Evolutionary conservation across 37 sponge, comb jelly and placozoan genomes (phyloP).

Genomic region (Geodia barretti): DNA sequence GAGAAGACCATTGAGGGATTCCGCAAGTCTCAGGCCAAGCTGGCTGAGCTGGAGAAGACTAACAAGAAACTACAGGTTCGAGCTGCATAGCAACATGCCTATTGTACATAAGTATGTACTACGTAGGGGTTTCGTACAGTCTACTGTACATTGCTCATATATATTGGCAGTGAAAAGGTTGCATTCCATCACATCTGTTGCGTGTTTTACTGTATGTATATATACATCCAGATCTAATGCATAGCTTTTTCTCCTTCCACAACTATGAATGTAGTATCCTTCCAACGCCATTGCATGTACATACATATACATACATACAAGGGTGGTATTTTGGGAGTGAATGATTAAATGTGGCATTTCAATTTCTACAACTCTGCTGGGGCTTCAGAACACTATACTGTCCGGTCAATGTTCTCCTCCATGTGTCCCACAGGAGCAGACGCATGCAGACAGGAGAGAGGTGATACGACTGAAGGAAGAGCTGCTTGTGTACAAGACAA

Average conservation of each 20-base stretch:
- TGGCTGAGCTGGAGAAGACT: slow-evolving; percentile 69
- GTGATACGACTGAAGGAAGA: slow-evolving; percentile 74
- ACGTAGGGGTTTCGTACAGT: no score
- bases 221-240: background rate
- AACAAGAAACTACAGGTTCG: slow-evolving; percentile 63
- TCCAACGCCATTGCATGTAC: background rate
- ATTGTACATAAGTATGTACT: no score
- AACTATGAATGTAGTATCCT: no score
- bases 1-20: slow-evolving; percentile 72
- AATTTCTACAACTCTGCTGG: no score
- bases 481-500: slow-evolving; percentile 30
- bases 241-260: no score
- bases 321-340: background rate
- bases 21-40: slow-evolving; percentile 75
- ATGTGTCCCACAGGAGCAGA: slow-evolving; percentile 25
- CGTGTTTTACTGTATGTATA: background rate
- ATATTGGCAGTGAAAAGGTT: no score
- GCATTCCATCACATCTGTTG: no score
- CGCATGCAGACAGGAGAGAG: slow-evolving; percentile 62
- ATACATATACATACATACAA: background rate
- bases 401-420: background rate
- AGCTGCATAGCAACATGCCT: no score
- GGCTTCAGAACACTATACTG: background rate
- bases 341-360: no score
- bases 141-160: no score